A percentile compares a stretch with the other conserved stretches of the same genome.
phyloP scores from a whole-genome alignment of 2,113 vertebrate genomes.

The Varanus komodoensis region DNA sequence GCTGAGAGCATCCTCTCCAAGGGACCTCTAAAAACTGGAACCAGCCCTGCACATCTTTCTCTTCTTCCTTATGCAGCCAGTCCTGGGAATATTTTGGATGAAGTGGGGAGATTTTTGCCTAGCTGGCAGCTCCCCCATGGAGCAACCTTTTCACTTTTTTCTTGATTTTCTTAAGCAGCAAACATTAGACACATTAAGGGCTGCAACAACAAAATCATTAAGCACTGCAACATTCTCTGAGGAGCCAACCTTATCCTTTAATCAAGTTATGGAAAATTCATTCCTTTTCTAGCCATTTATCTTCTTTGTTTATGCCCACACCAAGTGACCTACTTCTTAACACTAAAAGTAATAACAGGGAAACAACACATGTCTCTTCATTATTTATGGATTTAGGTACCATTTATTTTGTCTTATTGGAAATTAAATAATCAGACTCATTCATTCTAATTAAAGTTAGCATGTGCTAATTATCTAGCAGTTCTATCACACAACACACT shows the following conservation, averaged over 20 bases:
- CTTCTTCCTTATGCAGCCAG: neutral
- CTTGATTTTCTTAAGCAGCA: conserved; percentile 80
- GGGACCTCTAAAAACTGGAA: too few relatives aligned
- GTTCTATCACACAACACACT: conserved; percentile 45
- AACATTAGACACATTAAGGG: conserved; percentile 81
- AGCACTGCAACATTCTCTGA: conserved; percentile 73
- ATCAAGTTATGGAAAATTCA: conserved; percentile 80
- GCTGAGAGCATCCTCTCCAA: too few relatives aligned
- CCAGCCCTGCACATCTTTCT: neutral
- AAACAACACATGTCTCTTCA: conserved; percentile 67
- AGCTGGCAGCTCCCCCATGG: conserved; percentile 53
- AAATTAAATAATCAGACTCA: conserved; percentile 68
- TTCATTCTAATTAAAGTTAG: conserved; percentile 71
- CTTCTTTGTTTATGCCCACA: conserved; percentile 76
- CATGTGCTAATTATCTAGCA: conserved; percentile 66
- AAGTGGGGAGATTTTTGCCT: conserved; percentile 33
- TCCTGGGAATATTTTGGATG: neutral
- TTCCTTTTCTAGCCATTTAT: conserved; percentile 74
- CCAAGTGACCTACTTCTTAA: conserved; percentile 75
- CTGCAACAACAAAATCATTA: conserved; percentile 81
- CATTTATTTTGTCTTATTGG: conserved; percentile 75
- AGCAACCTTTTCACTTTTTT: conserved; percentile 78
- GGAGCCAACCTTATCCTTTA: conserved; percentile 77
- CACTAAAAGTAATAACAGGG: conserved; percentile 71
- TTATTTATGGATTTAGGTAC: conserved; percentile 68